phyloP scores from a whole-genome alignment of 2,888 invertebrate species.

The Hypsopygia costalis region DNA sequence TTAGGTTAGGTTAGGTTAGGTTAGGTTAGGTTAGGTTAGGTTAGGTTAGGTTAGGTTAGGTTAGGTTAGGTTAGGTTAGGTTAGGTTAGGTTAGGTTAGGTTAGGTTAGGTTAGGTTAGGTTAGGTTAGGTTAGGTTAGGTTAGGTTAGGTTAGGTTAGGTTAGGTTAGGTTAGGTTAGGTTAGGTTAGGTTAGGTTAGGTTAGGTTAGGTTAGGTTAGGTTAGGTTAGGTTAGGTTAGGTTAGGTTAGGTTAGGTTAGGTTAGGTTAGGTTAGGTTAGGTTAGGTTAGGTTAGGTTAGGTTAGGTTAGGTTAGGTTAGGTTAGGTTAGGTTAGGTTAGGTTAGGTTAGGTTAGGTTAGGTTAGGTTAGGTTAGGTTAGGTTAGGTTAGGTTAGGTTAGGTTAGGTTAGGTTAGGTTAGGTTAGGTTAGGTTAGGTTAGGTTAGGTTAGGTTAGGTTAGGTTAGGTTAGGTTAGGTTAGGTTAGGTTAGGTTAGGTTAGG shows the following conservation, averaged over 20 bases:
- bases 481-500: conserved; percentile 14
- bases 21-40: too few species aligned
- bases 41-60: too few species aligned
- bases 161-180: too few species aligned
- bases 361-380: conserved; percentile 9
- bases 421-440: conserved; percentile 10
- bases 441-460: conserved; percentile 14
- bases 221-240: too few species aligned
- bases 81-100: too few species aligned
- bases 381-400: conserved; percentile 10
- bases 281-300: conserved; percentile 14
- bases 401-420: conserved; percentile 11
- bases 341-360: conserved; percentile 13
- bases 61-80: too few species aligned
- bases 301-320: conserved; percentile 14
- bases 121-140: too few species aligned
- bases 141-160: too few species aligned
- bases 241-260: conserved; percentile 16
- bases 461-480: conserved; percentile 18
- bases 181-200: too few species aligned
- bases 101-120: too few species aligned
- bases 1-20: too few species aligned
- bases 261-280: conserved; percentile 15
- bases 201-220: too few species aligned
- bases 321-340: conserved; percentile 14